Evolutionary conservation across 2,113 vertebrate genomes (phyloP), one percentile per base, ranked within the genome.

Genomic region (Microtus montanus): DNA sequence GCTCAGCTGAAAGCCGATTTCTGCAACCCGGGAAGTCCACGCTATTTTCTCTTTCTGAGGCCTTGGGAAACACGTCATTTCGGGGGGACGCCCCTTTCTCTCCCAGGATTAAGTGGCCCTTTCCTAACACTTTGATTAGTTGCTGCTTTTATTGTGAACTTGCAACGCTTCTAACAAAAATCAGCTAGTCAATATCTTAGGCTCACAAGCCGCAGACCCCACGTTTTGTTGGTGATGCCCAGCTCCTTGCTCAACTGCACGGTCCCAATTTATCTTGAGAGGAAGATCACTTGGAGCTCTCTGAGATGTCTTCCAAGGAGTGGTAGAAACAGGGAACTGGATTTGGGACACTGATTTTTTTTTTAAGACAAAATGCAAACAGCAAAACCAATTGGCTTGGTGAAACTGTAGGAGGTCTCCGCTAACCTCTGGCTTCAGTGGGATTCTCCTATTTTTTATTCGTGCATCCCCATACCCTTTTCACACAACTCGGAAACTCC

Each of bases 121-220:
- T 93, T 61, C 24, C 89, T 95, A 96, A 96, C 89, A 93, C 91
- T 85, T 97, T 89, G 93, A 93, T 94, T 92, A 92, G 82, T 93
- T 82, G 15, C 7, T 12, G 77, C 20, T 61, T 26, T 86, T 84
- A 44, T 54, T 82, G 49, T 38, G 52, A 92, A 92, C 30, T 11
- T 92, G 78, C 70, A 75, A 84, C 92, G 84, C 35, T 80, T 66
- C 22, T 41, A 54, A 73, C 63, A 89, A 92, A 94, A 75, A 35
- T 19, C 52, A 54, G 54, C 80, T 19, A 54, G 66, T 2, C 20
- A 89, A 54, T 11, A 3, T 61, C 44, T 71, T 68, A 7, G 19
- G 6, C 41, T 26, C 0, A 0, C 10, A 70, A 0, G 30, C 14
- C 0, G 35, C 3, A 58, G 10, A 10, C 52, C 28, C 49, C 24